Conservation (phyloP, 1,140 invertebrate genomes). For the Uloborus diversus region DNA sequence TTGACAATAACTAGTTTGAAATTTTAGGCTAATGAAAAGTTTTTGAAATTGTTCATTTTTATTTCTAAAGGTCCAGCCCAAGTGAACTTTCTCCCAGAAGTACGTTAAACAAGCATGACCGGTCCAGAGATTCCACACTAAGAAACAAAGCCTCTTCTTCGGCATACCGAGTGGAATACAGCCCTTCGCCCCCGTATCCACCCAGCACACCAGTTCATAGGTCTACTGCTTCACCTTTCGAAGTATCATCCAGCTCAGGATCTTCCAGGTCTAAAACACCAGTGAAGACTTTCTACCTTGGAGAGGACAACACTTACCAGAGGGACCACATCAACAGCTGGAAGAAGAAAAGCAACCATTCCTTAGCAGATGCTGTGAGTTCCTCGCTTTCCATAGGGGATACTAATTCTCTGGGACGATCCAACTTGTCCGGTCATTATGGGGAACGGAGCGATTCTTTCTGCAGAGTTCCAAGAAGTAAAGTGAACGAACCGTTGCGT, state of each 20-base stretch:
- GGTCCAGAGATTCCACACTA: slow-evolving; percentile 29
- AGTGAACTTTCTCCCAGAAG: slow-evolving; percentile 38
- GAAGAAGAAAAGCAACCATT: slow-evolving; percentile 41
- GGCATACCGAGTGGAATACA: not conserved
- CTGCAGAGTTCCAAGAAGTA: slow-evolving; percentile 12
- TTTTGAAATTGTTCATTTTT: not conserved
- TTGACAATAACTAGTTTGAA: too few species aligned
- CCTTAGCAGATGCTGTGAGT: slow-evolving; percentile 1
- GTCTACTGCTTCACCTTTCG: slow-evolving; percentile 39
- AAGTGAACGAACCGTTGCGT: not conserved
- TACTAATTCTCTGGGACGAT: slow-evolving; percentile 20
- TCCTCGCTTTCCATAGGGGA: slow-evolving; percentile 21
- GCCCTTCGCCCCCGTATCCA: slow-evolving; percentile 29
- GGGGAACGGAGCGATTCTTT: slow-evolving; percentile 27
- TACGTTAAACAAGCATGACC: slow-evolving; percentile 26
- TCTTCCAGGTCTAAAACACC: slow-evolving; percentile 50
- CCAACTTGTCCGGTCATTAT: slow-evolving; percentile 31
- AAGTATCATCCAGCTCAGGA: slow-evolving; percentile 48
- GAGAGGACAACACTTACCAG: slow-evolving; percentile 49
- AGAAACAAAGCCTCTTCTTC: not conserved
- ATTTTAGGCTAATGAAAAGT: too few species aligned
- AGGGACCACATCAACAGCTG: slow-evolving; percentile 1
- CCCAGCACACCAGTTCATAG: slow-evolving; percentile 5
- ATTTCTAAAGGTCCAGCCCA: slow-evolving; percentile 31
- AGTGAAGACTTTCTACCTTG: slow-evolving; percentile 49